Conservation (phyloP, 1,140 invertebrate species). For the Manduca sexta region DNA sequence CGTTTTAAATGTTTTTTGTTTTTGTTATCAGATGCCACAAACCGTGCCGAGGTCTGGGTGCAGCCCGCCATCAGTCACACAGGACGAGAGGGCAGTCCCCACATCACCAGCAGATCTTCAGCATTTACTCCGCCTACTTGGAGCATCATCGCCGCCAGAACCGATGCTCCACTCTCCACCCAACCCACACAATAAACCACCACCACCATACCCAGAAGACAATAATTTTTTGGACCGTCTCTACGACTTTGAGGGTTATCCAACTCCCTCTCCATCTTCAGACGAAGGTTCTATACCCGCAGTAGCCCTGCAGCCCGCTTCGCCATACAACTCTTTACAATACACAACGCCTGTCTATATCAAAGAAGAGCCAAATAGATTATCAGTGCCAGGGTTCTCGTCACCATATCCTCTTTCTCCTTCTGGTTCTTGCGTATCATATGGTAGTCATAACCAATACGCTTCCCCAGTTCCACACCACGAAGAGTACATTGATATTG, state of each 20-base stretch:
- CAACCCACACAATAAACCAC: conserved; percentile 56
- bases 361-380: conserved; percentile 68
- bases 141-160: conserved; percentile 71
- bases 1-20: conserved; percentile 3
- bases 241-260: conserved; percentile 64
- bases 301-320: conserved; percentile 63
- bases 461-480: conserved; percentile 73
- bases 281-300: conserved; percentile 70
- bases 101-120: conserved; percentile 75
- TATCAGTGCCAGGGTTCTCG: conserved; percentile 74
- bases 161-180: conserved; percentile 70
- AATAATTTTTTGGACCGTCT: conserved; percentile 58
- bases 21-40: conserved; percentile 84
- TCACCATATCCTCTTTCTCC: conserved; percentile 76
- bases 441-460: conserved; percentile 65
- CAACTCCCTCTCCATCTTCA: conserved; percentile 67
- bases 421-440: conserved; percentile 73
- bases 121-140: conserved; percentile 69
- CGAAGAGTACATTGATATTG: conserved; percentile 72
- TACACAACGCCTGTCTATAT: conserved; percentile 52
- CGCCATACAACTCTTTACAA: conserved; percentile 59
- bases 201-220: conserved; percentile 62
- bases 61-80: conserved; percentile 83
- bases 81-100: conserved; percentile 75
- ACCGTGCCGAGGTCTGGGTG: conserved; percentile 83